Base-by-base conservation (phyloP, 2,888 invertebrate genomes). In the Strigamia crassipes region DNA sequence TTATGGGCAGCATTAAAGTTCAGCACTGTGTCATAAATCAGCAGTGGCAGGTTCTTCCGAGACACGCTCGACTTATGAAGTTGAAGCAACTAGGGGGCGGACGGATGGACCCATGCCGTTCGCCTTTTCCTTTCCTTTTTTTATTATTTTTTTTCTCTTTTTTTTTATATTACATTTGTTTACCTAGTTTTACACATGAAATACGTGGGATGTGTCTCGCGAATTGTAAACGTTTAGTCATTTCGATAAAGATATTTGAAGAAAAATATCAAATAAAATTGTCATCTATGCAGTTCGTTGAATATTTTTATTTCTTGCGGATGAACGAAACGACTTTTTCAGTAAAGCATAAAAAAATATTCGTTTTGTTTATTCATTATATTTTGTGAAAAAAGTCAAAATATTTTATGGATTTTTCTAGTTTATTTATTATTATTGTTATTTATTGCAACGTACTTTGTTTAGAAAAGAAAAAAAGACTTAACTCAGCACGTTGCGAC, bases 1-100 rank as follows among this genome's bases (percentile, higher is more conserved):
- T 82, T 82, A 82, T 82, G 77, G 51, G 81, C 34, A 81, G 82
- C 81, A 81, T 78, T 83, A 82, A 82, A 73, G 82, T 81, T 80
- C 80, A 80, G 80, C 42, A 46, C 51, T 46, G 80, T 3, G 31
- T 46, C 80, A 46, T 80, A 80, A 80, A 80, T 80, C 80, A 46
- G 21, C 23, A 21, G 42, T 80, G 80, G 80, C 80, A 80, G 80
- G 21, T 78, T 38, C 78, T 78, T 78, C 78, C 78, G 78, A 78
- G 78, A 38, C 27, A 18, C 34, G 38, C 78, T 73, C 27, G 42
- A 46, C 42, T 78, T 78, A 78, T 78, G 78, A 78, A 78, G 78
- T 78, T 78, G 31, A 34, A 34, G 78, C 42, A 46, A 46, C 42
- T 15, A 46, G 42, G 42, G 42, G 42, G 42, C 42, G 42, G 42